Conservation (phyloP, 2,113 vertebrate genomes). For the Actenoides hombroni region DNA sequence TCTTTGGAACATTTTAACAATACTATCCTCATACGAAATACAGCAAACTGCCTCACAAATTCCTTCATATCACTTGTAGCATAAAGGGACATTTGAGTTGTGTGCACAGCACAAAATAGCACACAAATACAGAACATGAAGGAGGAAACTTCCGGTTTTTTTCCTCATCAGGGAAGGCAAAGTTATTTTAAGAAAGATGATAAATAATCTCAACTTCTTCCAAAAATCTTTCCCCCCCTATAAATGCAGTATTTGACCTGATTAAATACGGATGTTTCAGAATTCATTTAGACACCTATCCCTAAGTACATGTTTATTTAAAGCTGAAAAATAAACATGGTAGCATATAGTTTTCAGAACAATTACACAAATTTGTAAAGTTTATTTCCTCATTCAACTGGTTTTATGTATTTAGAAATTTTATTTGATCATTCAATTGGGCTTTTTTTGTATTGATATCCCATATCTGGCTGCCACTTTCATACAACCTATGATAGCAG, state of each 20-base stretch:
- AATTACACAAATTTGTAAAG: not conserved
- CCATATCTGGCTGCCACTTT: not conserved
- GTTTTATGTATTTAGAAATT: not conserved
- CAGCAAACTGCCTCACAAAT: constrained; percentile 47
- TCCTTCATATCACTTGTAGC: constrained; percentile 25
- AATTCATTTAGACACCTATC: not conserved
- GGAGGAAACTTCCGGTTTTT: constrained; percentile 6
- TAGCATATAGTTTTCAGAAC: not conserved
- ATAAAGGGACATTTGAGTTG: not conserved
- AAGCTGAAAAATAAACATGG: not conserved
- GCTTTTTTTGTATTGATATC: not conserved
- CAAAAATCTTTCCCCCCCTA: not conserved
- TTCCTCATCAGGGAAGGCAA: not conserved
- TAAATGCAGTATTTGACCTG: not conserved
- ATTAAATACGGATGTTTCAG: not conserved
- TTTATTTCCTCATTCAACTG: not conserved
- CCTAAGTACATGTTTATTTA: not conserved
- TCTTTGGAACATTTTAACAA: constrained; percentile 50
- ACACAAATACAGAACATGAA: not conserved
- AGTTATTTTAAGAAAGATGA: not conserved
- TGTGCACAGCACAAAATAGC: not conserved
- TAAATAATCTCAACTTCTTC: not conserved
- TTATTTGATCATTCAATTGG: not conserved
- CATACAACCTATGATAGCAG: not conserved
- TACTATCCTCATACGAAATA: constrained; percentile 47